Evolutionary conservation across 2,797 vertebrate species (phyloP).

Genomic region (Trichosurus vulpecula): DNA sequence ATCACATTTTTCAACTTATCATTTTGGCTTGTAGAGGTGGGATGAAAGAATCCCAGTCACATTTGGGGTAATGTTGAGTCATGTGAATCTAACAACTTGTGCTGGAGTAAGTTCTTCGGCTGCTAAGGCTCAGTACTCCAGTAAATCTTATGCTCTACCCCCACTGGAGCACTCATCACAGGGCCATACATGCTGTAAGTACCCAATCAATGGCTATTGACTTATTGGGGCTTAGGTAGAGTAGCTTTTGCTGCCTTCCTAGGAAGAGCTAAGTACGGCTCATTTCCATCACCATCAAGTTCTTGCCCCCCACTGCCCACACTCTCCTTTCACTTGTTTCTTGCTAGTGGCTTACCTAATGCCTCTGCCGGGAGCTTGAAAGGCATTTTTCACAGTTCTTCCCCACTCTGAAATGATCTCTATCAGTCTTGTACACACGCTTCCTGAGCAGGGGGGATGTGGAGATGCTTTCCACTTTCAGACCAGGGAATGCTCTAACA

Average conservation of each 20-base stretch:
- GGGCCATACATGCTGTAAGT: neutral
- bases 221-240: neutral
- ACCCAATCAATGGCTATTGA: neutral
- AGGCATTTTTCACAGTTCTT: neutral
- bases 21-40: neutral
- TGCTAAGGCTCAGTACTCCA: neutral
- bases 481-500: neutral
- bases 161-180: neutral
- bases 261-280: neutral
- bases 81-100: neutral
- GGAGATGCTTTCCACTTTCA: neutral
- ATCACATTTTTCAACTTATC: neutral
- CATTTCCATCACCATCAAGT: neutral
- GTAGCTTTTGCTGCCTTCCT: neutral
- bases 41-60: neutral
- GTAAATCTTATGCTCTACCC: neutral
- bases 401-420: neutral
- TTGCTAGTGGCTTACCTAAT: neutral
- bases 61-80: neutral
- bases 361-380: neutral
- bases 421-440: neutral
- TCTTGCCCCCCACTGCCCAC: neutral
- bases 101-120: neutral
- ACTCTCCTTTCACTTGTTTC: neutral
- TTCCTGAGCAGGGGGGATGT: neutral